These are phyloP conservation scores for Apaloderma vittatum DNA, from an alignment of 2,113 vertebrate species.

Conservation along the genomic window DNA sequence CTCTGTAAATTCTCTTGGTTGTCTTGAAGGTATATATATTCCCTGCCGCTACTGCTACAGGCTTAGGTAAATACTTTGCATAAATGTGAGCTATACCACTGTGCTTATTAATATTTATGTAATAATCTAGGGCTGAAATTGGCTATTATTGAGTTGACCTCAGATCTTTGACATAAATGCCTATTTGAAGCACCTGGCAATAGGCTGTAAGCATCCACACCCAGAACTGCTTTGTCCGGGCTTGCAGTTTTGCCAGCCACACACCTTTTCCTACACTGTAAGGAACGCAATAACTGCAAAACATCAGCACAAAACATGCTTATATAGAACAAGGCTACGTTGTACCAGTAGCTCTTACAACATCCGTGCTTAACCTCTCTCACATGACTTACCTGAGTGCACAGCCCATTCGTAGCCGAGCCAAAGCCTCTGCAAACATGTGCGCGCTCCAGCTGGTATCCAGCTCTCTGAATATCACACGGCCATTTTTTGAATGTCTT, in stretches of 20 bases:
- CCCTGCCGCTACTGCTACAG: neutral
- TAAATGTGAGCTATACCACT: neutral
- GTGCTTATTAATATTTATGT: conserved; percentile 41
- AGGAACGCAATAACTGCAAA: conserved; percentile 20
- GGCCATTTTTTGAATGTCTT: neutral
- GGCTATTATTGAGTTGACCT: conserved; percentile 47
- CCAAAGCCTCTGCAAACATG: neutral
- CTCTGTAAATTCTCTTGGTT: neutral
- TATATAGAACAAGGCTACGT: neutral
- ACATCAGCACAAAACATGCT: conserved; percentile 60
- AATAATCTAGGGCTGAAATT: neutral
- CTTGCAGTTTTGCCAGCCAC: conserved; percentile 46
- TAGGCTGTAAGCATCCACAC: conserved; percentile 47
- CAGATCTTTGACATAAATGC: conserved; percentile 73
- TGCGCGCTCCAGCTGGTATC: neutral
- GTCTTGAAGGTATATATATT: neutral
- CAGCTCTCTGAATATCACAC: neutral
- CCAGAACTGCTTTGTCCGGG: conserved; percentile 45
- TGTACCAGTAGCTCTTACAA: conserved; percentile 56
- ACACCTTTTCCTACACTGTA: conserved; percentile 34
- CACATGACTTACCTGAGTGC: conserved; percentile 32
- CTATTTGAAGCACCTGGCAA: conserved; percentile 61
- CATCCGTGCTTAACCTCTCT: neutral
- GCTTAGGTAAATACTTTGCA: neutral
- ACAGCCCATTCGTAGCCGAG: neutral